A percentile compares a stretch with the other conserved stretches of the same genome.
Evolutionary conservation across 2,797 vertebrate species (phyloP).

Genomic region (Poeciliopsis infans): DNA sequence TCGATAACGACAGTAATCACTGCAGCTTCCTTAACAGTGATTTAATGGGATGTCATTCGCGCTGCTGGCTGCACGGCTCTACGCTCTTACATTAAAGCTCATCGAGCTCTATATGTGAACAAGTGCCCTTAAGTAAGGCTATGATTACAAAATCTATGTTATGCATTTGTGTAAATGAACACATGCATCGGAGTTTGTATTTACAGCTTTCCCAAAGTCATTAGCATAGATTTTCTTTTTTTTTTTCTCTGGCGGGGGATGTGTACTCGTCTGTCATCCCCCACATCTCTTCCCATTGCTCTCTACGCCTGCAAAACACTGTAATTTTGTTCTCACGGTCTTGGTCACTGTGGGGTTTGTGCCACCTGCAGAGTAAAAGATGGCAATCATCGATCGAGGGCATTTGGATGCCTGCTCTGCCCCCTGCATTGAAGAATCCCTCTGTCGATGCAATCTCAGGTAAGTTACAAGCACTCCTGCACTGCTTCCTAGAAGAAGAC

Average conservation of each 20-base stretch:
- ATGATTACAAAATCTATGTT: constrained; percentile 51
- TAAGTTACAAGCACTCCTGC: constrained; percentile 64
- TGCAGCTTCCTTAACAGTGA: constrained; percentile 63
- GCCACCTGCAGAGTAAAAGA: constrained; percentile 62
- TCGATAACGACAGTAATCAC: constrained; percentile 72
- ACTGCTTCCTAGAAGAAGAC: constrained; percentile 59
- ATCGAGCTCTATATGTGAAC: constrained; percentile 24
- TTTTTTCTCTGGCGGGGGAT: background rate
- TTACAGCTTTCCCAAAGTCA: constrained; percentile 54
- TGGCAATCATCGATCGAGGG: constrained; percentile 66
- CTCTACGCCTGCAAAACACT: constrained; percentile 57
- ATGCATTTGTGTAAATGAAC: constrained; percentile 30
- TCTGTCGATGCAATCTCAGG: constrained; percentile 71
- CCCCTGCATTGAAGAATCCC: constrained; percentile 50
- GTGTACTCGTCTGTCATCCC: constrained; percentile 23
- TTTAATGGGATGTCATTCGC: constrained; percentile 71
- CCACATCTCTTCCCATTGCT: constrained; percentile 20
- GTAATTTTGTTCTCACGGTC: constrained; percentile 66
- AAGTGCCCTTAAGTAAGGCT: constrained; percentile 6
- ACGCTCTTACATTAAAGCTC: constrained; percentile 5
- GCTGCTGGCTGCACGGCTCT: constrained; percentile 11
- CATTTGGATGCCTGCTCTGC: constrained; percentile 44
- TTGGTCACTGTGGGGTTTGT: constrained; percentile 39
- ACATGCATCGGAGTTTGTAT: constrained; percentile 27
- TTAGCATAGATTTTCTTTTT: constrained; percentile 67